Base-by-base conservation (phyloP, 2,113 vertebrate genomes). In the Marmota flaviventris region DNA sequence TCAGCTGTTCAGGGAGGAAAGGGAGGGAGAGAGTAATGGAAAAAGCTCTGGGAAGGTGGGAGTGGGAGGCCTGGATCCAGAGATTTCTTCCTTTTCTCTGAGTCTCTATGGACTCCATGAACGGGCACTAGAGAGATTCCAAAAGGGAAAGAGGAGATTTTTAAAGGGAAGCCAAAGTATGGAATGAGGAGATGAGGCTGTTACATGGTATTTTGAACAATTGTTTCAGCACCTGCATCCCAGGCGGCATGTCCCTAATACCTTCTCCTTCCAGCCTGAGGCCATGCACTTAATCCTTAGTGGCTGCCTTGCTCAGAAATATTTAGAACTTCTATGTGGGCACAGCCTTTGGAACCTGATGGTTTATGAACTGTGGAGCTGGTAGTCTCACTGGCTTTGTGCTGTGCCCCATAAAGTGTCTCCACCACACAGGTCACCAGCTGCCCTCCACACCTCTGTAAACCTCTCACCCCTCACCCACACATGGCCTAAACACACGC, bases 391-490 rank as follows among this genome's bases (percentile, higher is more conserved):
- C 1, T 48, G 70, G 29, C 22, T 2, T 34, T 29, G 39, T 48
- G 8, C 70, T 22, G 4, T 25, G 25, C 32, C 51, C 69, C 25
- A 24, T 29, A 56, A 58, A 79, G 39, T 22, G 7, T 63, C 85
- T 75, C 39, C 1, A 7, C 7, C 20, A 32, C 0, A 0, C 2
- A 11, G 3, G 16, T 56, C 8, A n/a, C 25, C 81, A 0, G 8
- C 39, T 0, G 0, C 67, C 37, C 67, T 65, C 11, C 9, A 5
- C 6, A 37, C 25, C 32, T n/a, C 18, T 34, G 63, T 9, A 29
- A 37, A n/a, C 4, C 25, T 89, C 77, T 72, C n/a, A 5, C 8
- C 32, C 70, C 58, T 34, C 48, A 53, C 34, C 14, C 63, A 18
- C 27, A 3, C 2, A 4, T 32, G 12, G 56, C 83, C 29, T n/a